These are phyloP conservation scores for Serripes groenlandicus DNA, from an alignment of 2,888 invertebrate genomes.

Conservation along the genomic window DNA sequence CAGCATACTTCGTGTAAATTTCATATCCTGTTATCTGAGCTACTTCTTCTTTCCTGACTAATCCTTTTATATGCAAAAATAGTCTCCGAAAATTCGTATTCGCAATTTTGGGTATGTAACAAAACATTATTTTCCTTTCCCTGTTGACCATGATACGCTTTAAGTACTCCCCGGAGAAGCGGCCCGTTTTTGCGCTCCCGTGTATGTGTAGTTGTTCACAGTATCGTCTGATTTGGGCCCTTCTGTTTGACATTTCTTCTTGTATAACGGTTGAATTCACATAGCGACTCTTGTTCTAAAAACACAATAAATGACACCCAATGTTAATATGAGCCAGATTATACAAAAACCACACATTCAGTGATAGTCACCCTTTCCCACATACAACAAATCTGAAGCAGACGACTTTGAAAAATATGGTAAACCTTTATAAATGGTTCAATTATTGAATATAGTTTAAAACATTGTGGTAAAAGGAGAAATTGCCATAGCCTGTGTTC, in stretches of 20 bases:
- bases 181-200: background rate
- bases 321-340: background rate
- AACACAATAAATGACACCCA: background rate
- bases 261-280: background rate
- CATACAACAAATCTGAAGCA: background rate
- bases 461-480: slow-evolving; percentile 9
- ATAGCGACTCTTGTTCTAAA: background rate
- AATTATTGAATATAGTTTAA: no score
- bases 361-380: background rate
- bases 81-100: slow-evolving; percentile 98
- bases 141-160: slow-evolving; percentile 89
- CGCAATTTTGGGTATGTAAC: slow-evolving; percentile 96
- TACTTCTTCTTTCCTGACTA: slow-evolving; percentile 68
- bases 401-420: background rate
- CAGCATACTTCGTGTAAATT: slow-evolving; percentile 71
- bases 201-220: background rate
- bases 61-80: slow-evolving; percentile 92
- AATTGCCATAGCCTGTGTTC: no score
- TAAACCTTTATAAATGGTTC: background rate
- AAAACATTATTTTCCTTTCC: slow-evolving; percentile 94
- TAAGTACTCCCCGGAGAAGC: slow-evolving; percentile 29
- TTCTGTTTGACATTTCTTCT: slow-evolving; percentile 16
- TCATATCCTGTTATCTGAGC: slow-evolving; percentile 69
- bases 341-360: background rate
- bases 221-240: background rate